Evolutionary conservation across 2,797 vertebrate genomes (phyloP), one percentile per base, ranked within the genome.

Genomic region (Cryptoblepharus egeriae): DNA sequence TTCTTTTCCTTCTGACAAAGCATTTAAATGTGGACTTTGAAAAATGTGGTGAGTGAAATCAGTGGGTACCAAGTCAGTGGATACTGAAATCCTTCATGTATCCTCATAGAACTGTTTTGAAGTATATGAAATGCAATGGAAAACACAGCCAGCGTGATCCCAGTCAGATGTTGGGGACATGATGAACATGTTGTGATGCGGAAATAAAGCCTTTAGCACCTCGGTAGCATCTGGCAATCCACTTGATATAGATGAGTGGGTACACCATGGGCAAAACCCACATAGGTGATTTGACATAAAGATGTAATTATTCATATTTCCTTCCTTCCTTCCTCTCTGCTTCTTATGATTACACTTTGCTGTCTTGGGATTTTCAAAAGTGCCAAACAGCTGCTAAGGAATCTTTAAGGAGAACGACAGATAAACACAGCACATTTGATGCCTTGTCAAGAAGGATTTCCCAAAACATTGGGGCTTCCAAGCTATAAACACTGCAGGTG

Each of bases 381-480:
- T 57, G 84, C 87, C 67, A 58, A 86, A 69, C 57, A 84, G 28
- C 72, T 88, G 20, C 5, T 74, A 80, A 52, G 74, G 61, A 84
- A 86, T 64, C 0, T 52, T 1, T 75, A 42, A 73, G 42, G 28
- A 83, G 72, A 77, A 55, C 55, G 86, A 87, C 63, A 60, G 72
- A 87, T 45, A 79, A 80, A 83, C 73, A 69, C 24, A 35, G 45
- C 30, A 57, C 28, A 45, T 52, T 52, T 68, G 70, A 79, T 68
- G 71, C 42, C 52, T n/a, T 68, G 71, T 84, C 63, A 79, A 61
- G 70, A 18, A 60, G 68, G n/a, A 84, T 79, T 84, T 79, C 63
- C 64, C 84, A 61, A 77, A 71, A 22, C 32, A 28, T 81, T 69
- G 85, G 85, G 83, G 18, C n/a, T 90, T 88, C 76, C 69, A 77